A percentile compares a stretch with the other conserved stretches of the same genome.
These are phyloP conservation scores for Troglohyphantes excavatus DNA, from an alignment of 2,888 invertebrate genomes.

Conservation along the genomic window DNA sequence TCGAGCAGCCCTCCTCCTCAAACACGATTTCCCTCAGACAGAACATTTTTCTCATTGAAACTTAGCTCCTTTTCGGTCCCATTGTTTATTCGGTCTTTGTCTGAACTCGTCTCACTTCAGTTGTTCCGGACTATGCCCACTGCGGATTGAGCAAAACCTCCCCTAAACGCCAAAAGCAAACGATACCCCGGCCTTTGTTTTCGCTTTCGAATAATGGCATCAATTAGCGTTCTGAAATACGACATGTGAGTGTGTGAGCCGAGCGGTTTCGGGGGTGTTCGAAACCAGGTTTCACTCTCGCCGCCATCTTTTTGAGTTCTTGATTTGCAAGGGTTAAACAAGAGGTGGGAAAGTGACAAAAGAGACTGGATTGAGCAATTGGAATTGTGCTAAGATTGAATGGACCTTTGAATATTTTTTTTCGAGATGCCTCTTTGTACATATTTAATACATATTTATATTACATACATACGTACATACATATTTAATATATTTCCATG, in stretches of 20 bases:
- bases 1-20: no score
- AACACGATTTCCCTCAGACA: neutral
- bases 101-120: conserved; percentile 39
- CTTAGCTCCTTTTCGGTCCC: conserved; percentile 34
- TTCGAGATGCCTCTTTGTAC: no score
- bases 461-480: no score
- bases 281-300: neutral
- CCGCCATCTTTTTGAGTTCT: neutral
- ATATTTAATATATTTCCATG: no score
- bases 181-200: conserved; percentile 51
- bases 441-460: no score
- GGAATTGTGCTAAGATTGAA: no score
- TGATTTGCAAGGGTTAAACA: neutral
- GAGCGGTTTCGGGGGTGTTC: neutral
- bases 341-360: conserved; percentile 13
- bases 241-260: neutral
- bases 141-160: conserved; percentile 22
- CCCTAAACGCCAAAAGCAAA: neutral
- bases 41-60: conserved; percentile 30
- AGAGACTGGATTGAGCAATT: neutral
- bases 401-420: no score
- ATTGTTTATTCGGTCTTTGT: conserved; percentile 39
- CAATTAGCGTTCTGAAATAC: conserved; percentile 47
- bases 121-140: conserved; percentile 18
- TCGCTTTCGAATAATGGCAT: conserved; percentile 33